Evolutionary conservation across 2,888 invertebrate species (phyloP), one percentile per base, ranked within the genome.

Genomic region (Plebejus argus): DNA sequence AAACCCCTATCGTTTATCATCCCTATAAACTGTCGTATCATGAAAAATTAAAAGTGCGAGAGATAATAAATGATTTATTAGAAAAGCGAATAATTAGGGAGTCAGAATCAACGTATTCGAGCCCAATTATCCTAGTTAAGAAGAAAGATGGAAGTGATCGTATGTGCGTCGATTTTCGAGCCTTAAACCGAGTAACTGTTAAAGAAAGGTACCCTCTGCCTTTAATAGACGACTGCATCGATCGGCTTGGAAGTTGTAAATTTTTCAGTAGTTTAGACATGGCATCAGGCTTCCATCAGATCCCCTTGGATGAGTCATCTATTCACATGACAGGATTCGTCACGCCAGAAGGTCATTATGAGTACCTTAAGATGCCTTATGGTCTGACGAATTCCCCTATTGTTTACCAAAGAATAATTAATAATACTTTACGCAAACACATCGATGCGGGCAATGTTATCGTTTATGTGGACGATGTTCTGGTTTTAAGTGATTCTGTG

Each of bases 131-230:
- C 49, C 53, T 71, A 18, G 53, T 35, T n/a, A 71, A 77, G 56
- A 71, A 77, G 45, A 45, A 45, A 45, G 45, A 45, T 45, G 45
- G 10, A 45, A 45, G 45, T 45, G 45, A 45, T 45, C 45, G 10
- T 12, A 76, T 83, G 0, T 82, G 83, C 71, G 79, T 83, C 0
- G 82, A 83, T 76, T 82, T 79, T 75, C 75, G 84, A 28, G 81
- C 82, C 20, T 76, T 83, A 58, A 85, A 84, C 78, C 80, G 56
- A 20, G 82, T 80, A 78, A 82, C 83, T 3, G 33, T 76, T 8
- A 82, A 72, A 35, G 56, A 56, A 33, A 23, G 71, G 12, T 71
- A 77, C 39, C 77, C 77, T 35, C n/a, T 77, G 18, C 77, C 77
- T 15, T 10, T 78, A 4, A 82, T 84, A 0, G 81, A 83, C 88